phyloP scores from a whole-genome alignment of 1,140 invertebrate species.

The Pachyrhynchus sulphureomaculatus region DNA sequence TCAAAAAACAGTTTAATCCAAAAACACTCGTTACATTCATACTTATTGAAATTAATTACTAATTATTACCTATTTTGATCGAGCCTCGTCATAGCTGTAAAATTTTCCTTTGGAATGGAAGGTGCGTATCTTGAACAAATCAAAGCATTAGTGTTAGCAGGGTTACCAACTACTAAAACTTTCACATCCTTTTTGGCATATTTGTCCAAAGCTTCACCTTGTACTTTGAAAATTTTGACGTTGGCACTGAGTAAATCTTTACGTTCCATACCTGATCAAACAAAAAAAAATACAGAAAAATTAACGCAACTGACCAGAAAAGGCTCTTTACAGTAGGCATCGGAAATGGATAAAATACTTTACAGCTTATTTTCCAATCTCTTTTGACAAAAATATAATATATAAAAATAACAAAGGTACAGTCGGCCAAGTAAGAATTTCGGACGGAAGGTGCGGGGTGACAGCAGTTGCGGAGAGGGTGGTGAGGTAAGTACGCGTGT shows the following conservation, averaged over 20 bases:
- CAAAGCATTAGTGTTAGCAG: slow-evolving; percentile 98
- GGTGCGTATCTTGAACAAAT: slow-evolving; percentile 97
- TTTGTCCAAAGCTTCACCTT: slow-evolving; percentile 91
- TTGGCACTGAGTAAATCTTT: slow-evolving; percentile 95
- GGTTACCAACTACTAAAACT: slow-evolving; percentile 97
- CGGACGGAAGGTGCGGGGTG: too few species aligned
- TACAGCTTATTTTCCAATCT: too few species aligned
- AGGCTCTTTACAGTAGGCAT: background rate
- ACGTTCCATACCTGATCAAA: slow-evolving; percentile 84
- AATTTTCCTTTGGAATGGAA: slow-evolving; percentile 95
- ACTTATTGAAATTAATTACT: too few species aligned
- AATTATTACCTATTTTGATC: slow-evolving; percentile 85
- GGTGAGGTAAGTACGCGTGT: too few species aligned
- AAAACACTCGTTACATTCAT: too few species aligned
- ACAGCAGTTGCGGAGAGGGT: too few species aligned
- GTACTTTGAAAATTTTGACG: slow-evolving; percentile 97
- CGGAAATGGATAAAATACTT: too few species aligned
- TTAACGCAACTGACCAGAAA: background rate
- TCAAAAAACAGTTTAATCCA: too few species aligned
- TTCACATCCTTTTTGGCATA: slow-evolving; percentile 94
- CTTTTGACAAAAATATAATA: too few species aligned
- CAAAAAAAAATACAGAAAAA: background rate
- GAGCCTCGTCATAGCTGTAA: slow-evolving; percentile 96
- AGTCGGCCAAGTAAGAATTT: too few species aligned
- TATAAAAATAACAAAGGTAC: too few species aligned